Evolutionary conservation across 2,797 vertebrate species (phyloP).

Genomic region (Monodelphis domestica): DNA sequence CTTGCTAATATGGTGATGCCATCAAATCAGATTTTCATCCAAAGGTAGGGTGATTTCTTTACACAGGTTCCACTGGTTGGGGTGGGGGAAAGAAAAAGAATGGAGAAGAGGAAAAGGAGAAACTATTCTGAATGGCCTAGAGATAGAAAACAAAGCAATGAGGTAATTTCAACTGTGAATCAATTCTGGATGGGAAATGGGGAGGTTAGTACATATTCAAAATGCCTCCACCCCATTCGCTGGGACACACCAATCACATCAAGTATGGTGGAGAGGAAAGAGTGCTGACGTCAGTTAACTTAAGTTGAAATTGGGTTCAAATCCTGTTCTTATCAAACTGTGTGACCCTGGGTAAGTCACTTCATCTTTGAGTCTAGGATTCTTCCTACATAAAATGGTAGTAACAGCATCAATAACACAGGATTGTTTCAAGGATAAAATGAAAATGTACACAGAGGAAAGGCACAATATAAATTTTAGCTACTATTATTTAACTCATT

Average conservation of each 20-base stretch:
- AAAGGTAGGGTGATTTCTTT: neutral
- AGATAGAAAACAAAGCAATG: neutral
- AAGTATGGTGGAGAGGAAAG: neutral
- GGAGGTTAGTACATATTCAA: slow-evolving; percentile 16
- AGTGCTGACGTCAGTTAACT: neutral
- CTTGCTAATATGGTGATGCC: neutral
- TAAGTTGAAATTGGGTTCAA: neutral
- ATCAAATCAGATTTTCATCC: neutral
- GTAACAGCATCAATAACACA: neutral
- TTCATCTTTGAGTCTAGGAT: neutral
- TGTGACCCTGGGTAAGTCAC: neutral
- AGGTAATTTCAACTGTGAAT: neutral
- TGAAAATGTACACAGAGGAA: neutral
- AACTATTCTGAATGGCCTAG: neutral
- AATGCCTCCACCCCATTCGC: neutral
- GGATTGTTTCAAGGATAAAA: neutral
- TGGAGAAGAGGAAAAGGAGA: neutral
- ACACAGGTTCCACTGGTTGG: neutral
- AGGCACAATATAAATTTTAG: neutral
- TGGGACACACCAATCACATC: neutral
- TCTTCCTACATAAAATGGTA: neutral
- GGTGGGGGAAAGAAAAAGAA: slow-evolving; percentile 10
- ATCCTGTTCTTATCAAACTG: neutral
- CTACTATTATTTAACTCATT: neutral
- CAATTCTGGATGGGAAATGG: neutral